These are phyloP conservation scores for Hylaea fasciaria DNA, from an alignment of 2,888 invertebrate genomes.

Conservation along the genomic window DNA sequence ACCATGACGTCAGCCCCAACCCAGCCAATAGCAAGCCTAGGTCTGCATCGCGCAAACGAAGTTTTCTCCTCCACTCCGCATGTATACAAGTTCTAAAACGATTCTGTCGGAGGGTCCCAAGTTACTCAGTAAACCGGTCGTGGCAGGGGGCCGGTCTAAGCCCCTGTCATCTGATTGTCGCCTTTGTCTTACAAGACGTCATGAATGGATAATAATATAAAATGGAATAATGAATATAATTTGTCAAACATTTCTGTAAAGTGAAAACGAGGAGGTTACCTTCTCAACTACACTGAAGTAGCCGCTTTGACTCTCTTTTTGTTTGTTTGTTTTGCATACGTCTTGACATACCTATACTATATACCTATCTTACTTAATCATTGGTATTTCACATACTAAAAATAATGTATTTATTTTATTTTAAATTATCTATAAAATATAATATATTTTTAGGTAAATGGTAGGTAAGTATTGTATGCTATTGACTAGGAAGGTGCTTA, in stretches of 20 bases:
- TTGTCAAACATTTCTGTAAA: conserved; percentile 52
- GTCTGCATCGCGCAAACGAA: conserved; percentile 66
- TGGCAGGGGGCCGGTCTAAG: conserved; percentile 62
- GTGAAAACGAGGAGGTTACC: conserved; percentile 53
- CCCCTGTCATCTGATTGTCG: conserved; percentile 61
- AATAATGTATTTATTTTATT: no score
- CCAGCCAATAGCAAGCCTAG: conserved; percentile 49
- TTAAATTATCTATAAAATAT: no score
- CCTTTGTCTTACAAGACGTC: conserved; percentile 42
- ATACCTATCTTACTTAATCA: no score
- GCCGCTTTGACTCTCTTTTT: conserved; percentile 63
- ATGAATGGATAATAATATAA: conserved; percentile 56
- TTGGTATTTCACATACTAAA: no score
- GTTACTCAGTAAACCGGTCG: conserved; percentile 61
- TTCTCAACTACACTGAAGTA: conserved; percentile 61
- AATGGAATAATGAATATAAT: conserved; percentile 49
- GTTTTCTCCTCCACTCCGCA: conserved; percentile 49
- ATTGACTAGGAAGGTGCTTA: no score
- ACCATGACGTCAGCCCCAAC: conserved; percentile 37
- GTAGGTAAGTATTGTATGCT: no score
- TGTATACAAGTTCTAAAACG: conserved; percentile 37
- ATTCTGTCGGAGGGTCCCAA: conserved; percentile 55
- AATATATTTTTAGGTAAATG: no score
- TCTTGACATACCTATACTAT: no score
- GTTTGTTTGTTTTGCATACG: conserved; percentile 9